Evolutionary conservation across 2,797 vertebrate species (phyloP), one percentile per base, ranked within the genome.

Genomic region (Hypotaenidia okinawae): DNA sequence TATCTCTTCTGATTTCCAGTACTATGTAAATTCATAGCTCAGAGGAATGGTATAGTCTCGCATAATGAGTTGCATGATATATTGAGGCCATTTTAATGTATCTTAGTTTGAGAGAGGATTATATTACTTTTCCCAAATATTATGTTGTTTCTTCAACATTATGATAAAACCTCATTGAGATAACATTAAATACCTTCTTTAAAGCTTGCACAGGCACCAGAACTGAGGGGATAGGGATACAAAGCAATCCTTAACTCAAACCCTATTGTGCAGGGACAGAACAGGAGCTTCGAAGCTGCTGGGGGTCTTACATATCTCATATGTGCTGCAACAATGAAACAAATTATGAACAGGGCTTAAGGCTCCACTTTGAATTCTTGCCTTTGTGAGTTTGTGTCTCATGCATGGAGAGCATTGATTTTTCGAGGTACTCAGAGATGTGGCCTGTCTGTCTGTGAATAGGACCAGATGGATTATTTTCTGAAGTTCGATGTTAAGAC

Each of bases 341-440:
- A 98, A 97, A 98, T 97, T 97, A 97, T 96, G 96, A 94, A 95
- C 96, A 97, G 95, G 95, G 95, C 90, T 96, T 77, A 96, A 96
- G 95, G 89, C 57, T 73, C 81, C 68, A 16, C 86, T 93, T 85
- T 21, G 93, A 97, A 97, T 97, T 95, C 97, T 93, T 93, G 88
- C 80, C 80, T 97, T 97, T 98, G 96, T 98, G 76, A 80, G 74
- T 49, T 67, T 79, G 69, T 62, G 33, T 95, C 92, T 96, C 93
- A 27, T 84, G 86, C 94, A 68, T 85, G 90, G 90, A 73, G 86
- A 91, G 86, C 76, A 73, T 39, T 81, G 93, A 70, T 94, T 94
- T 41, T 68, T 85, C 76, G 91, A 88, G 82, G 59, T 63, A 8
- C 39, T 66, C 19, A 9, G 91, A 74, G 76, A 68, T 41, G 33